Conservation (phyloP, 1,140 invertebrate genomes). For the Diabrotica undecimpunctata region DNA sequence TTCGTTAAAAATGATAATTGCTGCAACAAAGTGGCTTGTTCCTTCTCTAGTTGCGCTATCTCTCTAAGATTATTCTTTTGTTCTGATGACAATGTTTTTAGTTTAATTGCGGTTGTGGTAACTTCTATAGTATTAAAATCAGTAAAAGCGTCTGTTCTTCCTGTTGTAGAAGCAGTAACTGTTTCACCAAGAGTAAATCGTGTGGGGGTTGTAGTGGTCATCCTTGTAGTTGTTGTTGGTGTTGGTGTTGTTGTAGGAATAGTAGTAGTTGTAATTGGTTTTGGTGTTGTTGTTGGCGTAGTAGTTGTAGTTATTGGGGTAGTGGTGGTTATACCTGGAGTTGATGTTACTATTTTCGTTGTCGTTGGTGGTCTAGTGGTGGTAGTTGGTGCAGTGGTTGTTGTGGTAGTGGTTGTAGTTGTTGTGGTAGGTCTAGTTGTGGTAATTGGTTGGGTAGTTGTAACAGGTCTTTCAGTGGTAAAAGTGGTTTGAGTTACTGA, state of each 20-base stretch:
- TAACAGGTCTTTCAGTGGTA: background rate
- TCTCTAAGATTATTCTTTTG: slow-evolving; percentile 42
- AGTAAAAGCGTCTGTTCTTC: slow-evolving; percentile 21
- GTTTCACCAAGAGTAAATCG: slow-evolving; percentile 9
- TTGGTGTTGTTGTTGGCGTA: slow-evolving; percentile 7
- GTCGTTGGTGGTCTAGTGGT: slow-evolving; percentile 12
- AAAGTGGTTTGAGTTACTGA: slow-evolving; percentile 7
- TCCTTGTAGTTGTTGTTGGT: slow-evolving; percentile 18
- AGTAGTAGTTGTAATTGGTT: slow-evolving; percentile 19
- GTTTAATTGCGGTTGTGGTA: slow-evolving; percentile 19
- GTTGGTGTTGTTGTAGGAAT: slow-evolving; percentile 7
- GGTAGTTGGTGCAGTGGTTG: slow-evolving; percentile 1
- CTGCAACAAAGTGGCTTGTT: slow-evolving; percentile 43
- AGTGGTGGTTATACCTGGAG: too few species aligned
- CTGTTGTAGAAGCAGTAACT: slow-evolving; percentile 12
- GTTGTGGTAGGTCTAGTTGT: slow-evolving; percentile 6
- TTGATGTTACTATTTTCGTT: background rate
- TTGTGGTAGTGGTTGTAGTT: slow-evolving; percentile 4
- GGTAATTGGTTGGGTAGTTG: slow-evolving; percentile 5
- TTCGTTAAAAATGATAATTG: slow-evolving; percentile 43
- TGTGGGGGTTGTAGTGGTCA: slow-evolving; percentile 19
- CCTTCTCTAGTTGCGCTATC: slow-evolving; percentile 40
- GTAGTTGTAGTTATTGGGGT: slow-evolving; percentile 10
- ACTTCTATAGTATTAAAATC: slow-evolving; percentile 19
- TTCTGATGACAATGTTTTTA: slow-evolving; percentile 40